Evolutionary conservation across 2,797 vertebrate species (phyloP).

Genomic region (Poecilia velifera): DNA sequence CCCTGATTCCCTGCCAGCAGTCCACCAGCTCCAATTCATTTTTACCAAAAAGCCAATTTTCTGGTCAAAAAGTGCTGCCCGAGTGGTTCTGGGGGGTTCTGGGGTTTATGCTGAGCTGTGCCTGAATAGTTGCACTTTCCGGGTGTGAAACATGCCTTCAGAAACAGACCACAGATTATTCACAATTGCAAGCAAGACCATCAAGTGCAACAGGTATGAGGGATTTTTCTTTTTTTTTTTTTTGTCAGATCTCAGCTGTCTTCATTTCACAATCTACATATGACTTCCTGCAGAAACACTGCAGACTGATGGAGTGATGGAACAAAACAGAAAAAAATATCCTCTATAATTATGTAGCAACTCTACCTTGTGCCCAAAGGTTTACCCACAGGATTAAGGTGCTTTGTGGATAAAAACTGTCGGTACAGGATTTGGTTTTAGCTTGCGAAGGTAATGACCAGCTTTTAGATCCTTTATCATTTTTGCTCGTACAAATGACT

Average conservation of each 20-base stretch:
- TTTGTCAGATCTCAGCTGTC: neutral
- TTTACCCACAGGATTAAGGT: neutral
- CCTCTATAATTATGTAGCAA: neutral
- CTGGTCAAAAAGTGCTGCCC: conserved; percentile 18
- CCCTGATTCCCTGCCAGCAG: conserved; percentile 38
- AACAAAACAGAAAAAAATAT: neutral
- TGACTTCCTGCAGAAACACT: neutral
- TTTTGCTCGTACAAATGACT: too few species aligned
- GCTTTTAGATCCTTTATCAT: too few species aligned
- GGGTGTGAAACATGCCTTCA: neutral
- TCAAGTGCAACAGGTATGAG: neutral
- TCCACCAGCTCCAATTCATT: conserved; percentile 49
- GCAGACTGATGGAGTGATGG: neutral
- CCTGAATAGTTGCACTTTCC: conserved; percentile 13
- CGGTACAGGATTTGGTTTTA: too few species aligned
- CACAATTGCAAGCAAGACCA: neutral
- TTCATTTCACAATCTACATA: neutral
- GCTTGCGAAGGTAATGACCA: too few species aligned
- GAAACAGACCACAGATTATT: neutral
- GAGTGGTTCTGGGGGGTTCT: conserved; percentile 10
- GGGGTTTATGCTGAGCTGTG: conserved; percentile 18
- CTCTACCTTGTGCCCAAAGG: neutral
- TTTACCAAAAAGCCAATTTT: conserved; percentile 26
- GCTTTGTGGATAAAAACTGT: too few species aligned
- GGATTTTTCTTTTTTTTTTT: neutral